A percentile compares a stretch with the other conserved stretches of the same genome.
Evolutionary conservation across 2,888 invertebrate species (phyloP).

Genomic region (Ommatoiulus sabulosus): DNA sequence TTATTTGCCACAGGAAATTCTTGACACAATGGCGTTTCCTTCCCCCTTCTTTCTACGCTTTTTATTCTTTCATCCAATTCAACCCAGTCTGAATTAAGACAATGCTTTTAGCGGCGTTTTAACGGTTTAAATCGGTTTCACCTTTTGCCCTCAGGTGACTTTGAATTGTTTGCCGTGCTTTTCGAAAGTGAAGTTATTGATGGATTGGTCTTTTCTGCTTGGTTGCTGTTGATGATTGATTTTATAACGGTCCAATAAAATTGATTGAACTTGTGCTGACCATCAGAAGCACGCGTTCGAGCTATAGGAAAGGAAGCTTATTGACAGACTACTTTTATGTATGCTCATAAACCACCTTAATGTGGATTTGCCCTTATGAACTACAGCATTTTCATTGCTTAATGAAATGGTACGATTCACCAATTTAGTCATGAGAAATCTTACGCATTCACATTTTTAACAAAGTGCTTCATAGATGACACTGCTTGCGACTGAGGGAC

Average conservation of each 20-base stretch:
- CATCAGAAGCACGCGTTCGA: background rate
- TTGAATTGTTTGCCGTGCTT: background rate
- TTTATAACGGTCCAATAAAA: background rate
- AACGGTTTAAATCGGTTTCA: background rate
- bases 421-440: too few species aligned
- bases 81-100: background rate
- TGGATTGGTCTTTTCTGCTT: background rate
- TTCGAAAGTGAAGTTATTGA: background rate
- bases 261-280: background rate
- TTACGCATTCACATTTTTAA: too few species aligned
- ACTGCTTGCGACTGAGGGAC: too few species aligned
- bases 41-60: background rate
- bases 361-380: conserved; percentile 22
- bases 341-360: background rate
- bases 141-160: background rate
- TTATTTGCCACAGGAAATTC: background rate
- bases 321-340: background rate
- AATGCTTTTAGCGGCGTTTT: background rate
- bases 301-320: background rate
- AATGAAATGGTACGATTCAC: too few species aligned
- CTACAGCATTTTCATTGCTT: too few species aligned
- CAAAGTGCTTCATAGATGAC: too few species aligned
- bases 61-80: background rate
- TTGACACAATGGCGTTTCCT: background rate
- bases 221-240: background rate